Percentiles rank a stretch among this genome's conserved stretches.
These are phyloP conservation scores for Graptemys geographica DNA, from an alignment of 2,797 vertebrate species.

Conservation along the genomic window DNA sequence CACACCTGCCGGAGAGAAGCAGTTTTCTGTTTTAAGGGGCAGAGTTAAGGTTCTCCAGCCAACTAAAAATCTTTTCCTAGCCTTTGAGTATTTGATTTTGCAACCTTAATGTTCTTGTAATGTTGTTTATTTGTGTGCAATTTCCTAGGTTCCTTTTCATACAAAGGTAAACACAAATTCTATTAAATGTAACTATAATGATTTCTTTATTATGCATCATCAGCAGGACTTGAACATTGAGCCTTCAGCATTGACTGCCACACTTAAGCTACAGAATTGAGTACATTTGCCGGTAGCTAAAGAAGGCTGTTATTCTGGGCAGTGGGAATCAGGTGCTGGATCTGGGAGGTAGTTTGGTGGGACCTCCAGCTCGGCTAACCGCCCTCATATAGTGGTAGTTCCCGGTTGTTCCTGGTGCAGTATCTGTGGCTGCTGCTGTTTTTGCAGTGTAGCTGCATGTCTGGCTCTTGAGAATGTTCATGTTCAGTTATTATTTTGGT, in stretches of 20 bases:
- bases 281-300: not conserved
- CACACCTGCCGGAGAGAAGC: not conserved
- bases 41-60: not conserved
- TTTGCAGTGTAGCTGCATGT: not conserved
- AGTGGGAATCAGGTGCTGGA: not conserved
- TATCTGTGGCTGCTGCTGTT: not conserved
- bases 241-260: rapidly evolving
- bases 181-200: not conserved
- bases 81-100: not conserved
- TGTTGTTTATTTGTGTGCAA: not conserved
- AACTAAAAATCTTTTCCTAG: not conserved
- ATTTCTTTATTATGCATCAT: not conserved
- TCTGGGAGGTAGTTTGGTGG: not conserved
- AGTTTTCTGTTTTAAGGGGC: not conserved
- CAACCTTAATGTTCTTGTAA: not conserved
- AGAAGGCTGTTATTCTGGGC: not conserved
- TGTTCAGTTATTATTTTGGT: not conserved
- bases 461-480: not conserved
- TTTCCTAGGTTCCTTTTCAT: not conserved
- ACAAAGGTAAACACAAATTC: not conserved
- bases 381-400: not conserved
- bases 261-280: not conserved
- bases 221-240: not conserved
- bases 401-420: not conserved
- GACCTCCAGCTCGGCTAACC: not conserved